A percentile compares a stretch with the other conserved stretches of the same genome.
phyloP scores from a whole-genome alignment of 2,888 invertebrate species.

The Neoaliturus tenellus region DNA sequence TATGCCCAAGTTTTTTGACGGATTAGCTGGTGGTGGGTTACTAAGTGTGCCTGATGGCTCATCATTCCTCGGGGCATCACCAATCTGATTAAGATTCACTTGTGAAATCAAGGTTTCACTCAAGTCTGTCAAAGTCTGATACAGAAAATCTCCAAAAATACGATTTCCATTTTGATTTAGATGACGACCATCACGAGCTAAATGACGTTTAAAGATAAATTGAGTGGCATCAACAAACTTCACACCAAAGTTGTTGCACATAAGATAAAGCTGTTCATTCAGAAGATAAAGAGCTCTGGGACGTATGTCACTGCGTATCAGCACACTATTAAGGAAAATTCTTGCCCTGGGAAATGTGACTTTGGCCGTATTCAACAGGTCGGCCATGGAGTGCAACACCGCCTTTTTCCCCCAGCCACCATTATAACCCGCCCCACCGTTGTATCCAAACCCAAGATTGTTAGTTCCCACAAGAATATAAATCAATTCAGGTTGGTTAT shows the following conservation, averaged over 20 bases:
- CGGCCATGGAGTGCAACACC: not conserved
- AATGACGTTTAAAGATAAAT: not conserved
- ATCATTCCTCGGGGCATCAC: not conserved
- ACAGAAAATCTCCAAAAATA: not conserved
- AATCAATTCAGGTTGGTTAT: not conserved
- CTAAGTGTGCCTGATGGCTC: not conserved
- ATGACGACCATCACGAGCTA: constrained; percentile 13
- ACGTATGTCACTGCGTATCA: not conserved
- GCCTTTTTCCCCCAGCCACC: not conserved
- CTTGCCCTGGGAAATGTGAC: not conserved
- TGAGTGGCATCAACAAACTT: not conserved
- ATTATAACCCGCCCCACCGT: not conserved
- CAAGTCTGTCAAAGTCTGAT: not conserved
- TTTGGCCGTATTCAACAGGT: constrained; percentile 2
- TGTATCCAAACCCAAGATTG: not conserved
- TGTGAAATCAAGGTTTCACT: not conserved
- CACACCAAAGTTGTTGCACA: constrained; percentile 10
- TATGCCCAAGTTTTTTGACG: not conserved
- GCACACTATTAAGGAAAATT: not conserved
- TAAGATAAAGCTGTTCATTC: not conserved
- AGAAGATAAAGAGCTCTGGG: not conserved
- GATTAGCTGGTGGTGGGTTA: not conserved
- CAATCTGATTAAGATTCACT: not conserved
- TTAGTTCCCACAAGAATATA: constrained; percentile 17
- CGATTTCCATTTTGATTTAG: not conserved